Evolutionary conservation across 1,140 invertebrate species (phyloP).

Genomic region (Tetranychus urticae): DNA sequence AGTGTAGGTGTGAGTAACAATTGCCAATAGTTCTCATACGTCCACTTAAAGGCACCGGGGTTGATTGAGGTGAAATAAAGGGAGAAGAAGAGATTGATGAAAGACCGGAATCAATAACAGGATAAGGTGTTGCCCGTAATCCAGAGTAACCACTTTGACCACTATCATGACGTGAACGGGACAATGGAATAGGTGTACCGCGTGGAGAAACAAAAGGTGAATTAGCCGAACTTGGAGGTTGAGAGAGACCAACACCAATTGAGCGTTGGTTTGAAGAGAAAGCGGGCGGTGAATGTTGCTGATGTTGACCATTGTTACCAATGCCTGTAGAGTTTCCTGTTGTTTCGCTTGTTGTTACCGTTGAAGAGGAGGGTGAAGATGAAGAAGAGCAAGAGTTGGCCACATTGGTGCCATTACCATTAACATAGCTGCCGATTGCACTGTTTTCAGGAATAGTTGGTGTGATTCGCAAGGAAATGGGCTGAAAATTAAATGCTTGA

Average conservation of each 20-base stretch:
- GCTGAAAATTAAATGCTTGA: slow-evolving; percentile 55
- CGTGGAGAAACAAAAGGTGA: slow-evolving; percentile 61
- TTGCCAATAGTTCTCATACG: background rate
- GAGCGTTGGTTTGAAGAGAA: slow-evolving; percentile 8
- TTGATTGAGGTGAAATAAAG: slow-evolving; percentile 22
- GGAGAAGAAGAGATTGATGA: slow-evolving; percentile 17
- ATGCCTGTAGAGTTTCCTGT: background rate
- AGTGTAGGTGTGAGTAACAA: background rate
- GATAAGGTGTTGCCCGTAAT: slow-evolving; percentile 12
- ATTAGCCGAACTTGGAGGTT: slow-evolving; percentile 26
- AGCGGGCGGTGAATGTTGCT: background rate
- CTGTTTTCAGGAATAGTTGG: slow-evolving; percentile 13
- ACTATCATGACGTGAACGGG: slow-evolving; percentile 24
- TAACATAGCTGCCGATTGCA: background rate
- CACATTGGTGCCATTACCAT: too few relatives aligned
- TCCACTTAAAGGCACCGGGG: slow-evolving; percentile 17
- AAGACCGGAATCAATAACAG: slow-evolving; percentile 15
- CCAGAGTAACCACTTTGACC: slow-evolving; percentile 17
- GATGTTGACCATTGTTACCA: background rate
- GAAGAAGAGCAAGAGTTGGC: background rate
- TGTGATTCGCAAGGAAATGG: slow-evolving; percentile 43
- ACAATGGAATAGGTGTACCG: slow-evolving; percentile 37
- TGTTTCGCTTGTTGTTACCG: too few relatives aligned
- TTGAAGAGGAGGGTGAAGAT: background rate
- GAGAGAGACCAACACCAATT: slow-evolving; percentile 13